Base-by-base conservation (phyloP, 92 coral and sea anemone species). In the Anthopleura xanthogrammica region DNA sequence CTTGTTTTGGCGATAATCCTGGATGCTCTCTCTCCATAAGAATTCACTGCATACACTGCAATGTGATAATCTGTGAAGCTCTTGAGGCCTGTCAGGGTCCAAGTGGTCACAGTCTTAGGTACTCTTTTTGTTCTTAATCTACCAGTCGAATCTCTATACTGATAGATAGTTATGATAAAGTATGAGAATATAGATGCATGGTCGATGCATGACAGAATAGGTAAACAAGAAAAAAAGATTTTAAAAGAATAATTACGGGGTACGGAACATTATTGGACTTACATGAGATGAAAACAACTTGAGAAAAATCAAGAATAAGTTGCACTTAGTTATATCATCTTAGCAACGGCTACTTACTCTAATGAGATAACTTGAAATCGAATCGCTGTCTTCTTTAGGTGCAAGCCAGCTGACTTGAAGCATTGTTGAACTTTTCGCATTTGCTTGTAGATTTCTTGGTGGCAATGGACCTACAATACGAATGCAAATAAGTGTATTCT, bases 61-160 rank as follows among this genome's bases (percentile, higher is more conserved):
- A 81, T 52, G 36, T 22, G 62, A 52, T 81, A 81, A 58, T 81
- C 78, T 48, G 84, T 68, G 29, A 81, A 70, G 48, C 70, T 81
- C 65, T 52, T 81, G 22, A 81, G 77, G 39, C 84, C 10, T 68
- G 77, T 42, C 40, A 81, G 29, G 3, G 24, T 46, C 84, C 50
- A 19, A 4, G 64, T 68, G 4, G 84, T 68, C 29, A 20, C 23
- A 2, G 77, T 68, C 46, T 68, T 81, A 36, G 77, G 84, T 13
- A 81, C 78, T 22, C n/a, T 14, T 23, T 16, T 19, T 4, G 64
- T 70, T 60, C 20, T 16, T 12, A 16, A 41, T 41, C 80, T 20
- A 14, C 58, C 5, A 41, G 9, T 11, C 29, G 14, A 1, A 13
- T 40, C 16, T 12, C 60, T 72, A 16, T 62, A 80, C 75, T 62